These are phyloP conservation scores for Fulmarus glacialis DNA, from an alignment of 2,113 vertebrate species.

Conservation along the genomic window DNA sequence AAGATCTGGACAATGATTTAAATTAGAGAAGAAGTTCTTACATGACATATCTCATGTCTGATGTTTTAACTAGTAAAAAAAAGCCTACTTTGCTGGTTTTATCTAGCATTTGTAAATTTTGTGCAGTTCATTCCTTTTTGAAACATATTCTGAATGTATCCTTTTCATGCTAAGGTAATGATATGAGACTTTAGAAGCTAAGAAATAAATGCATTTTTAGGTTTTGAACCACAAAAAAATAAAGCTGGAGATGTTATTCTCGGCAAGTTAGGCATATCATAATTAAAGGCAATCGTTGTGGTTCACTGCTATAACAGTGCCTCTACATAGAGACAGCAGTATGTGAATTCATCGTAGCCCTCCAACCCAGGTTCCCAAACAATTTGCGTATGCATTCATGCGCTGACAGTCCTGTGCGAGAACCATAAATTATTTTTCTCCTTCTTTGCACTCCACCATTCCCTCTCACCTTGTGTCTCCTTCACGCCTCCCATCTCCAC, in stretches of 20 bases:
- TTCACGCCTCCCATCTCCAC: neutral
- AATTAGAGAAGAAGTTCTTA: neutral
- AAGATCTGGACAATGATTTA: neutral
- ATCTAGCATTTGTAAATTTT: neutral
- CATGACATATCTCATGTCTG: neutral
- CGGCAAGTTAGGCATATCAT: neutral
- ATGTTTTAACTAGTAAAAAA: neutral
- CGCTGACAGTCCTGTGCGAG: neutral
- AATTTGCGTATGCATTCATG: neutral
- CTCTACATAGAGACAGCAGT: neutral
- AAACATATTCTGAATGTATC: neutral
- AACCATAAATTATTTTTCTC: neutral
- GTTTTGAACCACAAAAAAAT: neutral
- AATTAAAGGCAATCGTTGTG: neutral
- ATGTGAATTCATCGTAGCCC: neutral
- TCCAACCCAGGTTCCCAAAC: neutral
- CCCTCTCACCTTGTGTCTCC: neutral
- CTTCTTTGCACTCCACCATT: neutral
- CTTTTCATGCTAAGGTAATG: neutral
- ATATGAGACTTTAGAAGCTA: neutral
- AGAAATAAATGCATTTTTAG: neutral
- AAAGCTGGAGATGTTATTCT: neutral
- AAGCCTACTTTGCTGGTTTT: neutral
- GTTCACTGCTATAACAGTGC: neutral
- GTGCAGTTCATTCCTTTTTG: neutral